Evolutionary conservation across 1,140 invertebrate genomes (phyloP).

Genomic region (Pogonomyrmex barbatus): DNA sequence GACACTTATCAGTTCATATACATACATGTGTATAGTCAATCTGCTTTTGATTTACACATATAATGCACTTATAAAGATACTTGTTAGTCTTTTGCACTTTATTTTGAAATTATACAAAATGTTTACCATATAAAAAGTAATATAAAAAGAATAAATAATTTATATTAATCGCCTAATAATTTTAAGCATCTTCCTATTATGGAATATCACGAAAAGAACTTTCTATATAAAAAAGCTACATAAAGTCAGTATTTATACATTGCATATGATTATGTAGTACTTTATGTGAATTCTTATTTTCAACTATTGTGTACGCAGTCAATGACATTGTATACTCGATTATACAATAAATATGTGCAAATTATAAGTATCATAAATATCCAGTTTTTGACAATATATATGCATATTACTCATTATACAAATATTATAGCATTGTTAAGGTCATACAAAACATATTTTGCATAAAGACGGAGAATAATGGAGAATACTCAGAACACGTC

Average conservation of each 20-base stretch:
- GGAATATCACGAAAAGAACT: slow-evolving; percentile 6
- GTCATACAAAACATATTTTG: slow-evolving; percentile 15
- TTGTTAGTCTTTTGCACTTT: slow-evolving; percentile 27
- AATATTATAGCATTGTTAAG: slow-evolving; percentile 24
- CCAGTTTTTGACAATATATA: slow-evolving; percentile 51
- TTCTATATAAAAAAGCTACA: slow-evolving; percentile 6
- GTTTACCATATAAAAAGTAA: not conserved
- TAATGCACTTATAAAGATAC: slow-evolving; percentile 8
- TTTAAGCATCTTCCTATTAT: slow-evolving; percentile 29
- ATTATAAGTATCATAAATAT: slow-evolving; percentile 79
- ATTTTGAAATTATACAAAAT: slow-evolving; percentile 26
- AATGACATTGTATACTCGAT: slow-evolving; percentile 77
- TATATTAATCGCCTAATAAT: slow-evolving; percentile 32
- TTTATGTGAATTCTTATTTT: slow-evolving; percentile 35
- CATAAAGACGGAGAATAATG: slow-evolving; percentile 1
- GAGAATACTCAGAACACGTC: not conserved
- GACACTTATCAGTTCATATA: slow-evolving; percentile 8
- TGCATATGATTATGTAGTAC: slow-evolving; percentile 23
- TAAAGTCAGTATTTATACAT: slow-evolving; percentile 37
- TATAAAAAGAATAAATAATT: slow-evolving; percentile 18
- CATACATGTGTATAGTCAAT: slow-evolving; percentile 18
- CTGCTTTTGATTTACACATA: slow-evolving; percentile 9
- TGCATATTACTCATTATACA: slow-evolving; percentile 7
- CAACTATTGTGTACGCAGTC: slow-evolving; percentile 56
- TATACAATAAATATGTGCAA: slow-evolving; percentile 80